Percentiles rank a stretch among this genome's conserved stretches.
Conservation (phyloP, 2,888 invertebrate species). For the Drosophila birchii region DNA sequence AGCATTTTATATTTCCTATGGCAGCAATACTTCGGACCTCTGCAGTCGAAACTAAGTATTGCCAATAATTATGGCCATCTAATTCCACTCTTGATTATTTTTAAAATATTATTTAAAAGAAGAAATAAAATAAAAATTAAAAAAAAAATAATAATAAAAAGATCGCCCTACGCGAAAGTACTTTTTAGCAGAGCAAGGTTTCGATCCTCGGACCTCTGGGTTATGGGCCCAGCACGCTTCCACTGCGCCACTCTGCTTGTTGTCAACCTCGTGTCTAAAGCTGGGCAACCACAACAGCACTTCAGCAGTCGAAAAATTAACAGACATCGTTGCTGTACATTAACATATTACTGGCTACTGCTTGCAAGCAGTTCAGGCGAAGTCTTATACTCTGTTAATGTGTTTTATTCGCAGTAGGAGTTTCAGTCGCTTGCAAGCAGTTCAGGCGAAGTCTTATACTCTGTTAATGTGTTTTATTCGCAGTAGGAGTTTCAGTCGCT, state of each 20-base stretch:
- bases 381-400: not conserved
- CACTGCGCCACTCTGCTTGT: conserved; percentile 91
- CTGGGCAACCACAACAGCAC: not conserved
- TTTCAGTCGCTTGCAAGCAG: not conserved
- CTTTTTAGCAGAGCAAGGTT: conserved; percentile 85
- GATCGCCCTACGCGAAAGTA: not conserved
- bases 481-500: not conserved
- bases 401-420: not conserved
- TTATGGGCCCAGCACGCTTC: conserved; percentile 93
- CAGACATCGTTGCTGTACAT: not conserved
- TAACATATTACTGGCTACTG: not conserved
- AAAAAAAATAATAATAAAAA: not conserved
- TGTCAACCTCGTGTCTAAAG: not conserved
- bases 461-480: not conserved
- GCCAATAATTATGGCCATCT: too few relatives aligned
- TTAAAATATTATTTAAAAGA: too few relatives aligned
- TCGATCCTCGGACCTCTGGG: conserved; percentile 86
- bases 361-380: not conserved
- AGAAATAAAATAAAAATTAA: not conserved
- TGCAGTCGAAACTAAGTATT: too few relatives aligned
- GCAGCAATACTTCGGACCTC: too few relatives aligned
- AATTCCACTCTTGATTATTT: too few relatives aligned
- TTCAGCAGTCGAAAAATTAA: not conserved
- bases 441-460: not conserved
- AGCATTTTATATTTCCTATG: not conserved